Base-by-base conservation (phyloP, 2,797 vertebrate species). In the Gadopsis marmoratus region DNA sequence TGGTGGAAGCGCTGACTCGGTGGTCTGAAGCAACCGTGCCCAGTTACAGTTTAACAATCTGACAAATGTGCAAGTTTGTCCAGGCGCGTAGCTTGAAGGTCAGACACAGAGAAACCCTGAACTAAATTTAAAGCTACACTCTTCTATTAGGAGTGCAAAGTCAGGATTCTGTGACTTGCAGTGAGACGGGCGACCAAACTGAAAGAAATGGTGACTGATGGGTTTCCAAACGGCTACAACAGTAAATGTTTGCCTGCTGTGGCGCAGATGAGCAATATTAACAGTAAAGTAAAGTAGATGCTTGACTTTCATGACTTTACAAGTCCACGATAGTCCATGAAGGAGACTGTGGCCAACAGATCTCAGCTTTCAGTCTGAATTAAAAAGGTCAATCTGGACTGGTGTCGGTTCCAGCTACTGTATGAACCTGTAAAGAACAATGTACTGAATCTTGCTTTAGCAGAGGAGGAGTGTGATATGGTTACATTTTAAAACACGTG, bases 21-120 rank as follows among this genome's bases (percentile, higher is more conserved):
- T 4, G 71, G 59, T 78, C 47, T 76, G 71, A 68, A 41, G 60
- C 74, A 45, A 33, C 65, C 21, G 43, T 48, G 63, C 29, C 23
- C 23, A 37, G 39, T 75, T 67, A 39, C 47, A 47, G 13, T 54
- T 69, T 26, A 51, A 62, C 69, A 67, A 59, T 17, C 29, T 45
- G 66, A 75, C 65, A 41, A n/a, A n/a, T 9, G 69, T 41, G 14
- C 33, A 37, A 67, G 58, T 11, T 23, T n/a, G 53, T 41, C 35
- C 50, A 37, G 51, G 69, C 4, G 21, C 48, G 54, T 3, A 69
- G 59, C n/a, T 19, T 13, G 35, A 71, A 75, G 29, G 61, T 74
- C 33, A 47, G 13, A 77, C 17, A 48, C 50, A 41, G 8, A 39
- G 4, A 37, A 39, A 48, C 41, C 7, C 63, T 37, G n/a, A 47